These are phyloP conservation scores for Papilio protenor DNA, from an alignment of 2,888 invertebrate species.

Conservation along the genomic window DNA sequence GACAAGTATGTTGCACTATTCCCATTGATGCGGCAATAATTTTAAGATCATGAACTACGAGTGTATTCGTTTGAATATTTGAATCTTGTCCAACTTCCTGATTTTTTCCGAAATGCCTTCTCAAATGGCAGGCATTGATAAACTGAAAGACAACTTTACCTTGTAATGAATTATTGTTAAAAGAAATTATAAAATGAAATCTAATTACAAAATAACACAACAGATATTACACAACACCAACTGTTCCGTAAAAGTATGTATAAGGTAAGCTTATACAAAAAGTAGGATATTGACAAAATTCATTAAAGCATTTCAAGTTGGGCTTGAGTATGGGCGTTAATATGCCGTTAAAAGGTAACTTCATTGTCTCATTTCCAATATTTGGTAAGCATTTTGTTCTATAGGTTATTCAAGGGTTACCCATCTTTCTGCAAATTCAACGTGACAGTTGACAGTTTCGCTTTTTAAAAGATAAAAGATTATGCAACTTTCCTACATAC, in stretches of 20 bases:
- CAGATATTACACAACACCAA: constrained; percentile 65
- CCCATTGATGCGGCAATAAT: constrained; percentile 72
- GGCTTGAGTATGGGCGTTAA: constrained; percentile 65
- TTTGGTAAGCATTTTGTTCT: background rate
- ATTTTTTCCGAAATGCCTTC: constrained; percentile 63
- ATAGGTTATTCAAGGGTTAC: constrained; percentile 17
- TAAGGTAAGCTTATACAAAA: constrained; percentile 64
- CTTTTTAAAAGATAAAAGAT: background rate
- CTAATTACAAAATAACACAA: constrained; percentile 16
- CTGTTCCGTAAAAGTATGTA: constrained; percentile 63
- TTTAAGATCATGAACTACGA: constrained; percentile 70
- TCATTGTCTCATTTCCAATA: constrained; percentile 55
- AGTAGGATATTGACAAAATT: constrained; percentile 63
- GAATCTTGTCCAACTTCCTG: constrained; percentile 44
- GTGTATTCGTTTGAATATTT: constrained; percentile 46
- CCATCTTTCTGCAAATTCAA: constrained; percentile 7
- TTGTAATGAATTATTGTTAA: constrained; percentile 17
- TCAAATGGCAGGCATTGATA: constrained; percentile 62
- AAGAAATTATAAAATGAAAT: background rate
- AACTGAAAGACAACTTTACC: constrained; percentile 53
- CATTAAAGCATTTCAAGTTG: constrained; percentile 58
- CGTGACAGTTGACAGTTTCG: constrained; percentile 18
- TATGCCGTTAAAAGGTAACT: constrained; percentile 66
- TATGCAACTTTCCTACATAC: background rate
- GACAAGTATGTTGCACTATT: constrained; percentile 66